Base-by-base conservation (phyloP, 2,113 vertebrate species). In the Solenodon paradoxus region DNA sequence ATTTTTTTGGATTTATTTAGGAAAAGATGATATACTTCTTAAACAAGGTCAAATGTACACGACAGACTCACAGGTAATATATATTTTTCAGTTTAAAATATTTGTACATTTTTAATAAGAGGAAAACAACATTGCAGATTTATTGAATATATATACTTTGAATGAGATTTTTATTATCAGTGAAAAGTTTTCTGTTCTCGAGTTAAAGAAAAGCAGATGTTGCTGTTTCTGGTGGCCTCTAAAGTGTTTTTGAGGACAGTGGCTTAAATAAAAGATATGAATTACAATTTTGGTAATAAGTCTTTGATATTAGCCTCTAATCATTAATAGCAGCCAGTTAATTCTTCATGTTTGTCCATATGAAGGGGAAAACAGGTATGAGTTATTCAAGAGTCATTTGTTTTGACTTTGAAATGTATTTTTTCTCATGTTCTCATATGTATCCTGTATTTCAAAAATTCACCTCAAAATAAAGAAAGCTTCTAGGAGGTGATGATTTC, bases 1-100 rank as follows among this genome's bases (percentile, higher is more conserved):
- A 96, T 97, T 96, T 95, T 93, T 98, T 97, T 84, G 97, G 97
- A 80, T 71, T 96, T 96, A 88, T 96, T 49, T 97, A 99, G 99
- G 99, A 84, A 99, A 99, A 98, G 99, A 99, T 98, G 99, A 99
- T 47, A 28, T 98, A 66, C 97, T 99, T 69, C 98, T 99, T 86
- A 99, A 99, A 90, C 99, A 99, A 98, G 98, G 99, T 93, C 98
- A 99, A 32, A 98, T 97, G 15, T 98, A 99, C 95, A 97, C 99
- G 95, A 97, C 98, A 92, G 99, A 98, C 61, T 96, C 99, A 32
- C 99, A 99, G 98, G 99, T 99, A 98, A 97, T 84, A 26, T 22
- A 71, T 88, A 2, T 35, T 64, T 42, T 69, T 57, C 79, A 72
- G 63, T 90, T 82, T 11, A 49, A 68, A 72, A 84, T 71, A 84